A percentile compares a stretch with the other conserved stretches of the same genome.
Conservation (phyloP, 1,140 invertebrate genomes). For the Drosophila fuyamai region DNA sequence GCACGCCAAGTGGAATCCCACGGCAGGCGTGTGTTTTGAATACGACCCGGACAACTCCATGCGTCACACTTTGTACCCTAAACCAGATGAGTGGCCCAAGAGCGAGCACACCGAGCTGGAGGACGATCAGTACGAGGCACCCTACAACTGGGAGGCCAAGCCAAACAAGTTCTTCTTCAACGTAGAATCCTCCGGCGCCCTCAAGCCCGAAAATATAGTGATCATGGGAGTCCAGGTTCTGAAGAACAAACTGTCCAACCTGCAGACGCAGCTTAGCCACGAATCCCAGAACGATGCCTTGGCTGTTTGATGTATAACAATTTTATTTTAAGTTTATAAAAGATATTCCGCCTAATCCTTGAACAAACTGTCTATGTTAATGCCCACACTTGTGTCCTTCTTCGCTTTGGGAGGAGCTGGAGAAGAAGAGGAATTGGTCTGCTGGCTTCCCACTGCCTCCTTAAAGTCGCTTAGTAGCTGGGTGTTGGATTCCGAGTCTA, state of each 20-base stretch:
- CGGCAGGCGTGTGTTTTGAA: conserved; percentile 98
- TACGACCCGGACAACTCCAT: conserved; percentile 99
- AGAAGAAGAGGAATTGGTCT: background rate
- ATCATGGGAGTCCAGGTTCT: conserved; percentile 96
- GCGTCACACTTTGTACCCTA: conserved; percentile 97
- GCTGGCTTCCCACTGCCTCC: conserved; percentile 43
- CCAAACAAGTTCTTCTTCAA: conserved; percentile 99
- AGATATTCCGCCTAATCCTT: conserved; percentile 57
- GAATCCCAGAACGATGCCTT: conserved; percentile 94
- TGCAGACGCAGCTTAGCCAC: conserved; percentile 96
- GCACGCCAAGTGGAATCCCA: conserved; percentile 99
- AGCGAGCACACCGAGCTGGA: conserved; percentile 98
- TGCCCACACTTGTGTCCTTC: conserved; percentile 44
- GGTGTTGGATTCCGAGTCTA: conserved; percentile 15
- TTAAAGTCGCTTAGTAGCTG: conserved; percentile 62
- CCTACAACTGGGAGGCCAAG: conserved; percentile 96
- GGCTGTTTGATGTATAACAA: conserved; percentile 86
- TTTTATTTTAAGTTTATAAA: conserved; percentile 56
- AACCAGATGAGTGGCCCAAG: conserved; percentile 99
- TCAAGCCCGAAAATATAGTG: conserved; percentile 99
- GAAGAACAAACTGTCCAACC: conserved; percentile 98
- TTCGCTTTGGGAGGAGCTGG: conserved; percentile 35
- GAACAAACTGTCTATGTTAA: conserved; percentile 73
- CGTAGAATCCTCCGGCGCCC: conserved; percentile 96
- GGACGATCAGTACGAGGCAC: conserved; percentile 96